These are phyloP conservation scores for Merops nubicus DNA, from an alignment of 2,113 vertebrate species.

Conservation along the genomic window DNA sequence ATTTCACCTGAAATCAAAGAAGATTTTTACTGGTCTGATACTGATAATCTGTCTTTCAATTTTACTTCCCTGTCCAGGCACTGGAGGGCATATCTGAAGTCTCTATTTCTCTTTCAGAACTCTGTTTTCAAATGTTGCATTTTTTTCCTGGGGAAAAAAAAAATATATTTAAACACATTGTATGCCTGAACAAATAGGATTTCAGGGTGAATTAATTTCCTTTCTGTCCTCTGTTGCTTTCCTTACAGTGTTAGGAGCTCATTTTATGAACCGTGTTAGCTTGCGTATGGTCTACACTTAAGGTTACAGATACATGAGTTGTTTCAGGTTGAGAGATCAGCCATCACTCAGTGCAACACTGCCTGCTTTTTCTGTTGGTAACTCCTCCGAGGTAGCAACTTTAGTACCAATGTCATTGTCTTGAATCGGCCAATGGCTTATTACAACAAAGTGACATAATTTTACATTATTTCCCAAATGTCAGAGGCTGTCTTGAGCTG, in stretches of 20 bases:
- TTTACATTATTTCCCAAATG: neutral
- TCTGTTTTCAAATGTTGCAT: neutral
- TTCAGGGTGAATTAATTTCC: neutral
- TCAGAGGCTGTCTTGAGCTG: neutral
- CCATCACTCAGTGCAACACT: neutral
- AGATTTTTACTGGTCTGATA: neutral
- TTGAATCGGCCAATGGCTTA: fast-evolving
- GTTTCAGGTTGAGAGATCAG: neutral
- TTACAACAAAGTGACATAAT: neutral
- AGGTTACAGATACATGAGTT: fast-evolving
- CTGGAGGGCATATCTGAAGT: neutral
- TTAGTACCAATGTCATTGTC: neutral
- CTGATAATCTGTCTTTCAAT: neutral
- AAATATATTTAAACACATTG: neutral
- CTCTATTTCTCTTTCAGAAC: neutral
- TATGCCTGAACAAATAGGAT: neutral
- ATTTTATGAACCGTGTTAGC: neutral
- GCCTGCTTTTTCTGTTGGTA: neutral
- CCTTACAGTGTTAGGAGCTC: neutral
- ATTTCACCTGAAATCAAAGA: neutral
- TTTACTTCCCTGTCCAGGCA: neutral
- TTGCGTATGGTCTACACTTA: neutral
- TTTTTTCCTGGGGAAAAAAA: neutral
- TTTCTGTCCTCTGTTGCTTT: neutral
- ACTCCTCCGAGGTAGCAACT: neutral